Conservation (phyloP, 2,888 invertebrate genomes). For the Eupithecia abbreviata region DNA sequence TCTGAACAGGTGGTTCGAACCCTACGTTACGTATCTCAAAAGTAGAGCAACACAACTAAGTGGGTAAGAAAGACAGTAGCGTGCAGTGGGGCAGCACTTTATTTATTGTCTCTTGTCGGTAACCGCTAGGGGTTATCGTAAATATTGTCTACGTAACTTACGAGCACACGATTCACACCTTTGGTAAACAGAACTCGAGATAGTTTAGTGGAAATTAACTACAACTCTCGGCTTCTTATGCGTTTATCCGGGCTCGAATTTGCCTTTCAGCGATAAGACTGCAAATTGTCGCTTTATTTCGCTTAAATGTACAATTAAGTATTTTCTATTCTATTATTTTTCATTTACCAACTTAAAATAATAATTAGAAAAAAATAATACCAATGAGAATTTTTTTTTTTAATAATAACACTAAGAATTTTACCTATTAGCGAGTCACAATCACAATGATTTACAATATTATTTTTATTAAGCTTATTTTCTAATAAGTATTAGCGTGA, state of each 20-base stretch:
- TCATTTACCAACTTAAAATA: too few relatives aligned
- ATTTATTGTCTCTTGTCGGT: conserved; percentile 20
- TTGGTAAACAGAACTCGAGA: not conserved
- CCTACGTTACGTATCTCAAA: not conserved
- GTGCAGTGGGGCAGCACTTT: conserved; percentile 6
- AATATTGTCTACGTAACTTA: conserved; percentile 11
- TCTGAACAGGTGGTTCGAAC: not conserved
- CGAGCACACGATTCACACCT: conserved; percentile 10
- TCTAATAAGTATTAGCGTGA: too few relatives aligned
- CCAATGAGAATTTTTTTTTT: too few relatives aligned
- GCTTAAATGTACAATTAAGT: too few relatives aligned
- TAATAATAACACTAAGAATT: too few relatives aligned
- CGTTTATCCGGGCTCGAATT: not conserved
- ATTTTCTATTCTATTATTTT: too few relatives aligned
- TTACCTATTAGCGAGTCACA: too few relatives aligned
- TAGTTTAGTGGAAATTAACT: not conserved
- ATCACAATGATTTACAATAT: too few relatives aligned
- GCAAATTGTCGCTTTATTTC: too few relatives aligned
- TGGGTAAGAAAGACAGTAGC: conserved; percentile 8
- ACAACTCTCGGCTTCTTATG: not conserved
- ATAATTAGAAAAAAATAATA: too few relatives aligned
- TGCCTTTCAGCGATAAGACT: too few relatives aligned
- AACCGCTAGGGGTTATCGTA: conserved; percentile 25
- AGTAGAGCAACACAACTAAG: conserved; percentile 4
- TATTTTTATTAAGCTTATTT: too few relatives aligned